Evolutionary conservation across 2,888 invertebrate genomes (phyloP).

Genomic region (Macrophya alboannulata): DNA sequence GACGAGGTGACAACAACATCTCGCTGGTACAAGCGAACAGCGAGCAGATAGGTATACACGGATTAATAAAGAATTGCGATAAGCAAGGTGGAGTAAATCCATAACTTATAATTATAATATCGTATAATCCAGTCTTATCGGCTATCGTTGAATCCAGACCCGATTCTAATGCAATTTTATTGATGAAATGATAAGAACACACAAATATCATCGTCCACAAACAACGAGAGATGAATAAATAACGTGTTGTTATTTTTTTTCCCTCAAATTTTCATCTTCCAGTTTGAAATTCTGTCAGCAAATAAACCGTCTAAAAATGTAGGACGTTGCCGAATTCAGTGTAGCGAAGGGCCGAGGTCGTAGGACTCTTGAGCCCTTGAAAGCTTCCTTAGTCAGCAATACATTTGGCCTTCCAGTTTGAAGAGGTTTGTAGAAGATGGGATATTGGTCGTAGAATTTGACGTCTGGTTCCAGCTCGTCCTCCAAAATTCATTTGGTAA

Average conservation of each 20-base stretch:
- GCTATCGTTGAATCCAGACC: background rate
- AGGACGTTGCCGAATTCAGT: background rate
- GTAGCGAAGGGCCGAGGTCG: background rate
- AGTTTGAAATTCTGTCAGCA: background rate
- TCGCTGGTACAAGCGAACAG: background rate
- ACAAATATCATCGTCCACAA: background rate
- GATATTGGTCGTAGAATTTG: constrained; percentile 41
- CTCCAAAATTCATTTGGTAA: constrained; percentile 31
- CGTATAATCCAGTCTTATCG: background rate
- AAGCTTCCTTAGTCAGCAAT: constrained; percentile 43
- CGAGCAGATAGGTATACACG: background rate
- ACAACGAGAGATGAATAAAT: too few relatives aligned
- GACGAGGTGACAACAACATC: background rate
- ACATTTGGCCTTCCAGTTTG: constrained; percentile 44
- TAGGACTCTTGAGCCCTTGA: constrained; percentile 35
- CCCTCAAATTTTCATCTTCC: background rate
- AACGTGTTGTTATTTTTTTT: too few relatives aligned
- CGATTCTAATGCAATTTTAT: background rate
- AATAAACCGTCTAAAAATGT: background rate
- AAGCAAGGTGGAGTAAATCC: background rate
- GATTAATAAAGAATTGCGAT: background rate
- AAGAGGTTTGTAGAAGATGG: constrained; percentile 40
- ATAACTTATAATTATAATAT: background rate
- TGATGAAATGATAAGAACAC: background rate
- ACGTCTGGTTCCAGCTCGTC: constrained; percentile 9